These are phyloP conservation scores for Spodoptera exigua DNA, from an alignment of 2,888 invertebrate species.

Conservation along the genomic window DNA sequence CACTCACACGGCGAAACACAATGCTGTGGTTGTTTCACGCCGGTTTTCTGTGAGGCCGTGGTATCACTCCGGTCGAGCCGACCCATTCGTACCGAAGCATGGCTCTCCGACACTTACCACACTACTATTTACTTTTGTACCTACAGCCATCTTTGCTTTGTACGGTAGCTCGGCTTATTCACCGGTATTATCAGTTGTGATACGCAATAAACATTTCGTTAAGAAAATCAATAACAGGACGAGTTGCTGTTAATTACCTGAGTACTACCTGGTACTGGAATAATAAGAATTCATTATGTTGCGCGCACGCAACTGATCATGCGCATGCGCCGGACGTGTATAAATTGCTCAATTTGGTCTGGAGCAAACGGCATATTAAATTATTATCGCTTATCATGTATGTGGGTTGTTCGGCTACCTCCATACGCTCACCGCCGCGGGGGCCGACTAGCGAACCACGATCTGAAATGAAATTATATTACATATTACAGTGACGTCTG, in stretches of 20 bases:
- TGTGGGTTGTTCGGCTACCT: constrained; percentile 72
- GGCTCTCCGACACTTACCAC: too few species aligned
- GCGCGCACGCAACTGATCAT: constrained; percentile 61
- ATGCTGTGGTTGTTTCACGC: too few species aligned
- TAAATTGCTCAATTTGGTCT: constrained; percentile 86
- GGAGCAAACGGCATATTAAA: constrained; percentile 82
- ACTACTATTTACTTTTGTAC: too few species aligned
- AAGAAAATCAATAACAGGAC: constrained; percentile 54
- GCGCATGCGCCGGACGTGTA: constrained; percentile 69
- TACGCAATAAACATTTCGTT: constrained; percentile 45
- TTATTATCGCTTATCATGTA: constrained; percentile 77
- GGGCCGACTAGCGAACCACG: constrained; percentile 53
- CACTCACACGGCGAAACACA: too few species aligned
- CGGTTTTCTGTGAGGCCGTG: too few species aligned
- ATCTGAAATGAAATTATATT: constrained; percentile 33
- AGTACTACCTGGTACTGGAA: constrained; percentile 63
- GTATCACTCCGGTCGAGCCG: too few species aligned
- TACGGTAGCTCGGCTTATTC: constrained; percentile 32
- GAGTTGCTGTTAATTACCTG: constrained; percentile 65
- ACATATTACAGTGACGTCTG: constrained; percentile 27
- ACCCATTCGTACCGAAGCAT: too few species aligned
- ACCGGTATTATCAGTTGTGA: constrained; percentile 33
- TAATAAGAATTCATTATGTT: constrained; percentile 58
- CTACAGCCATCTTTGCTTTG: too few species aligned
- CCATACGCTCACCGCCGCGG: constrained; percentile 75